Evolutionary conservation across 2,797 vertebrate species (phyloP).

Genomic region (Lagodon rhomboides): DNA sequence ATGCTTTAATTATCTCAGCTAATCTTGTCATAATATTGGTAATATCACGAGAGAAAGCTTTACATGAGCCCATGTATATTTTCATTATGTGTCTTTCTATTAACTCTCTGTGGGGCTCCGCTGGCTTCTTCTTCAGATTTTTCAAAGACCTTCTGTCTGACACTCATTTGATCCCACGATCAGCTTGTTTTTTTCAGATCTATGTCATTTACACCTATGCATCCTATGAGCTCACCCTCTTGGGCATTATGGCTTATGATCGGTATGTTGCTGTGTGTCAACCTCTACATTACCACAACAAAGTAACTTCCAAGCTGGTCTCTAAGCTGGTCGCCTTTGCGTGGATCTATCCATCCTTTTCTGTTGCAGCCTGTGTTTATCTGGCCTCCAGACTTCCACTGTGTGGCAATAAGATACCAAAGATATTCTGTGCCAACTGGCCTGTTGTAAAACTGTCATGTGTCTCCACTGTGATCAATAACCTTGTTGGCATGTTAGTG

Average conservation of each 20-base stretch:
- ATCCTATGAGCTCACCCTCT: slow-evolving; percentile 67
- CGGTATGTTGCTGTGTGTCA: slow-evolving; percentile 70
- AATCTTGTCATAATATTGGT: slow-evolving; percentile 67
- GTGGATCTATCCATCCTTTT: slow-evolving; percentile 49
- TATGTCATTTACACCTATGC: slow-evolving; percentile 72
- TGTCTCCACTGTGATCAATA: slow-evolving; percentile 55
- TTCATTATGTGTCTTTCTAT: slow-evolving; percentile 70
- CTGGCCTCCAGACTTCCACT: slow-evolving; percentile 61
- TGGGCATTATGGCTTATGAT: slow-evolving; percentile 75
- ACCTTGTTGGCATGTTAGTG: slow-evolving; percentile 62
- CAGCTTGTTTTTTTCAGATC: slow-evolving; percentile 65
- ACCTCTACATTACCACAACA: slow-evolving; percentile 71
- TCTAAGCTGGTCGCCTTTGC: slow-evolving; percentile 38
- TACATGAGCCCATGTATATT: slow-evolving; percentile 76
- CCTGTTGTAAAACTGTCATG: slow-evolving; percentile 69
- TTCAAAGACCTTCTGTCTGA: slow-evolving; percentile 66
- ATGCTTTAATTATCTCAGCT: slow-evolving; percentile 53
- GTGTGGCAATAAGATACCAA: slow-evolving; percentile 68
- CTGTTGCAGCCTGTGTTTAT: slow-evolving; percentile 44
- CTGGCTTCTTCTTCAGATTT: slow-evolving; percentile 70
- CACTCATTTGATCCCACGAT: slow-evolving; percentile 61
- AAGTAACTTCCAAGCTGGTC: slow-evolving; percentile 46
- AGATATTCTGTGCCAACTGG: slow-evolving; percentile 72
- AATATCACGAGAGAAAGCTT: slow-evolving; percentile 49
- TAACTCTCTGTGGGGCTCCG: slow-evolving; percentile 74